These are phyloP conservation scores for Pocillopora damicornis DNA, from an alignment of 64 coral and sea anemone species.

Conservation along the genomic window DNA sequence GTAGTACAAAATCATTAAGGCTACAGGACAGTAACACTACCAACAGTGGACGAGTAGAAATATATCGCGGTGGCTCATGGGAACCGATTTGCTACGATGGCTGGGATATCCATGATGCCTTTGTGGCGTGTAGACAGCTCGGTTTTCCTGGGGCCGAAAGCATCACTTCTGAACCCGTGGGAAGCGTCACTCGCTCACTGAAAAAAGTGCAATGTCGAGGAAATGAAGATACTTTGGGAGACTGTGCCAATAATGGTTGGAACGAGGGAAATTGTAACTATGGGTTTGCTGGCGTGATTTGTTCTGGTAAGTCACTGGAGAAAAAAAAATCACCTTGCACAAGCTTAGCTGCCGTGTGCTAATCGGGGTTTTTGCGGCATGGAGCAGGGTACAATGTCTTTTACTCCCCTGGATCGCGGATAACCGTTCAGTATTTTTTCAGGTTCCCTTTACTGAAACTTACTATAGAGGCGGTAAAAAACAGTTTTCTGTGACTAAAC, in stretches of 20 bases:
- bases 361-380: too few relatives aligned
- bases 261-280: slow-evolving; percentile 18
- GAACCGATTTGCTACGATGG: slow-evolving; percentile 59
- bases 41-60: slow-evolving; percentile 53
- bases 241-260: slow-evolving; percentile 48
- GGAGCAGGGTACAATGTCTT: too few relatives aligned
- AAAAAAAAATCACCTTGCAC: too few relatives aligned
- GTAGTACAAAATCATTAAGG: slow-evolving; percentile 1
- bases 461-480: too few relatives aligned
- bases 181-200: not conserved
- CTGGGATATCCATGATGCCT: slow-evolving; percentile 77
- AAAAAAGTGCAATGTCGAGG: slow-evolving; percentile 54
- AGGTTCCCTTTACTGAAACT: too few relatives aligned
- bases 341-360: too few relatives aligned
- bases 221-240: slow-evolving; percentile 53
- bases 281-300: slow-evolving; percentile 72
- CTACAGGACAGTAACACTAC: slow-evolving; percentile 14
- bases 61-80: slow-evolving; percentile 54
- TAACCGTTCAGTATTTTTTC: too few relatives aligned
- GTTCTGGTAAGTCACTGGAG: slow-evolving; percentile 48
- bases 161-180: slow-evolving; percentile 41
- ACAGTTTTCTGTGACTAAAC: not conserved
- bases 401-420: too few relatives aligned
- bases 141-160: slow-evolving; percentile 57
- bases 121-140: slow-evolving; percentile 79